A percentile compares a stretch with the other conserved stretches of the same genome.
These are phyloP conservation scores for Syngnathus rostellatus DNA, from an alignment of 2,797 vertebrate genomes.

Conservation along the genomic window DNA sequence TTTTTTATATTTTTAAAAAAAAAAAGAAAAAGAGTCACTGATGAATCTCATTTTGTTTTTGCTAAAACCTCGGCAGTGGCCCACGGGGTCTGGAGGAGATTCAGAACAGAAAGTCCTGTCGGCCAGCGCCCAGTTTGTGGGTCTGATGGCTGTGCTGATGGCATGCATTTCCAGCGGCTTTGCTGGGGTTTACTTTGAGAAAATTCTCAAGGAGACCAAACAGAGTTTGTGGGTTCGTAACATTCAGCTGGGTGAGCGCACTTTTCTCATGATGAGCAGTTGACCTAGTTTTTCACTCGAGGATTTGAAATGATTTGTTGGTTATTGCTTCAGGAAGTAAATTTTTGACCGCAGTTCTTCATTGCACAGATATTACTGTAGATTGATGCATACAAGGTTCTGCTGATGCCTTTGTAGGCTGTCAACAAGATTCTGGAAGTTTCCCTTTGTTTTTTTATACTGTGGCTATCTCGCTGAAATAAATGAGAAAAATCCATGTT, in stretches of 20 bases:
- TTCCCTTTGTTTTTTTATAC: neutral
- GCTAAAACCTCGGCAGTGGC: slow-evolving; percentile 69
- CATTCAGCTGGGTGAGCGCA: slow-evolving; percentile 85
- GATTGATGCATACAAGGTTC: too few species aligned
- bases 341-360: neutral
- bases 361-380: neutral
- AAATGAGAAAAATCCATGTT: neutral
- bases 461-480: neutral
- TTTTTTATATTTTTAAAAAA: too few species aligned
- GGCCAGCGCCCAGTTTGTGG: slow-evolving; percentile 79
- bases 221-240: slow-evolving; percentile 97
- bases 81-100: slow-evolving; percentile 63
- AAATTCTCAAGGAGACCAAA: slow-evolving; percentile 94
- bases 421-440: neutral
- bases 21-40: neutral
- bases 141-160: slow-evolving; percentile 82
- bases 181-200: slow-evolving; percentile 97
- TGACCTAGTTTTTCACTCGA: too few species aligned
- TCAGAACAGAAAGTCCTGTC: slow-evolving; percentile 68
- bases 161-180: slow-evolving; percentile 96
- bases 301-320: too few species aligned
- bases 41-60: neutral
- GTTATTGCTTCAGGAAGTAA: too few species aligned
- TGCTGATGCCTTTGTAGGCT: too few species aligned
- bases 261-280: neutral